These are phyloP conservation scores for Rutilus rutilus DNA, from an alignment of 2,113 vertebrate genomes.

Conservation along the genomic window DNA sequence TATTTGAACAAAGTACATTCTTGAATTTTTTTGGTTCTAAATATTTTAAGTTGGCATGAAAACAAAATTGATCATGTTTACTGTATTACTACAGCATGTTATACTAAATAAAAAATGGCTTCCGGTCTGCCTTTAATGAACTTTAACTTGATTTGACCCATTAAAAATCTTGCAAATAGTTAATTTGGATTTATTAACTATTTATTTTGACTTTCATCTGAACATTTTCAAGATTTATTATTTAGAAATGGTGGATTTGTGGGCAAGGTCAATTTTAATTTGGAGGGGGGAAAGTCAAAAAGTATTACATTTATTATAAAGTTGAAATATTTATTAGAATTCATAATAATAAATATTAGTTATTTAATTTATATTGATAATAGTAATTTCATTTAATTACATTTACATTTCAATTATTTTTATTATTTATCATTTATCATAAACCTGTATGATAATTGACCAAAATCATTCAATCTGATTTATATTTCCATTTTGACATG, in stretches of 20 bases:
- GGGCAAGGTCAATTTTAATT: too few relatives aligned
- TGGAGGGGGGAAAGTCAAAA: too few relatives aligned
- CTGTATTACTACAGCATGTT: not conserved
- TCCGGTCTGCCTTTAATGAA: not conserved
- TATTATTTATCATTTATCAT: not conserved
- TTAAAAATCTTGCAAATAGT: not conserved
- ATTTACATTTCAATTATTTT: not conserved
- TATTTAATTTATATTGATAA: too few relatives aligned
- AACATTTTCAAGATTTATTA: not conserved
- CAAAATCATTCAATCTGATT: not conserved
- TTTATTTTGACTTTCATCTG: not conserved
- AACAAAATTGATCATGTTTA: not conserved
- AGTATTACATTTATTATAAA: too few relatives aligned
- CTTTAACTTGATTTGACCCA: not conserved
- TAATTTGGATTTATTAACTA: too few relatives aligned
- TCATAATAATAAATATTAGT: too few relatives aligned
- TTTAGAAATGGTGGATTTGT: too few relatives aligned
- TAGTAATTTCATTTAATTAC: not conserved
- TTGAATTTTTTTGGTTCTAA: not conserved
- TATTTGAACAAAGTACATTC: slow-evolving; percentile 58
- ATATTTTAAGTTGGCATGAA: not conserved
- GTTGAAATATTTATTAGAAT: too few relatives aligned
- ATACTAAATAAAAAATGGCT: not conserved
- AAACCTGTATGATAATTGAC: not conserved
- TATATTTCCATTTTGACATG: not conserved